A percentile compares a stretch with the other conserved stretches of the same genome.
Evolutionary conservation across 2,797 vertebrate genomes (phyloP).

Genomic region (Syndactyla subalaris): DNA sequence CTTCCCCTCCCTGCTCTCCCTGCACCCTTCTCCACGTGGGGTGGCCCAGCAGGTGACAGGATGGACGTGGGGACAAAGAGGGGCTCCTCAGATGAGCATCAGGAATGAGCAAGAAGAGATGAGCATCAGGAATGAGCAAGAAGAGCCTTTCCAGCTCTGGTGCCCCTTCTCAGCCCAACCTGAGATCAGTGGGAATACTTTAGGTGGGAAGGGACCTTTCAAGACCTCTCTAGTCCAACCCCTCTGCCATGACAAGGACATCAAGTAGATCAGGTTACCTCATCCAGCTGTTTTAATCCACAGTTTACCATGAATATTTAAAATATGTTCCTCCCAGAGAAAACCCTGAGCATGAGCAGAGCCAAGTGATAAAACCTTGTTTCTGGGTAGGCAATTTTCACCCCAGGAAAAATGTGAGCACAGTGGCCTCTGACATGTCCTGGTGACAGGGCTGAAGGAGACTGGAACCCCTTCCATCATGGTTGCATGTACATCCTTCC

Average conservation of each 20-base stretch:
- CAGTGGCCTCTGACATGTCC: accelerated
- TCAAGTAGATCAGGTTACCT: not conserved
- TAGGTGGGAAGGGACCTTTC: not conserved
- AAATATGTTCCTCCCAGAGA: not conserved
- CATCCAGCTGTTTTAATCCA: not conserved
- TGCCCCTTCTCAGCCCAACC: not conserved
- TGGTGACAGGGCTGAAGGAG: not conserved
- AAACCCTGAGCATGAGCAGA: not conserved
- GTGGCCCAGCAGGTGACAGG: not conserved
- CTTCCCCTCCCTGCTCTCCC: not conserved
- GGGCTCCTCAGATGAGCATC: not conserved
- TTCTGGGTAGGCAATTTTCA: not conserved
- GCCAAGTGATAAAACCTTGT: not conserved
- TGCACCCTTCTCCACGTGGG: accelerated
- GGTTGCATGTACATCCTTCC: too few relatives aligned
- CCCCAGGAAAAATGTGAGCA: not conserved
- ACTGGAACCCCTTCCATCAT: accelerated
- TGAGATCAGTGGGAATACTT: not conserved
- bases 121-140: not conserved
- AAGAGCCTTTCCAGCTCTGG: not conserved
- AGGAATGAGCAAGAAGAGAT: not conserved
- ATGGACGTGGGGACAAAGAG: not conserved
- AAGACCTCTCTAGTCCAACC: not conserved
- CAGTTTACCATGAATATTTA: not conserved
- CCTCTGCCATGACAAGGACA: not conserved